A percentile compares a stretch with the other conserved stretches of the same genome.
Evolutionary conservation across 2,888 invertebrate genomes (phyloP).

Genomic region (Hirudinaria manillensis): DNA sequence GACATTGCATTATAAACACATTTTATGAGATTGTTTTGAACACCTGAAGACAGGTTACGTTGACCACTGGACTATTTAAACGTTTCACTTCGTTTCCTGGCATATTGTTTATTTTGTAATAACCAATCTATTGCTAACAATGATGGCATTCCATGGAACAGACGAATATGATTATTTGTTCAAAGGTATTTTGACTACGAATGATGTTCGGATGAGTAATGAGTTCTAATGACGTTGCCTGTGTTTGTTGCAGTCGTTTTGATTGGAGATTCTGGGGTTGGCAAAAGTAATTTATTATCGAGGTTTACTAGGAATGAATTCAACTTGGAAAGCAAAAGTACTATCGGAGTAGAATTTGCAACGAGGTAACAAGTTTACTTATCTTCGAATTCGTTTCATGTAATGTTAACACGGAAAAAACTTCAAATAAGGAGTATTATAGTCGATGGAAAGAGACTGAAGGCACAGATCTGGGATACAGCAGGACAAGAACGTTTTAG

Average conservation of each 20-base stretch:
- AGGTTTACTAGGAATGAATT: conserved; percentile 99
- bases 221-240: neutral
- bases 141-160: conserved; percentile 18
- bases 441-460: conserved; percentile 96
- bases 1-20: too few relatives aligned
- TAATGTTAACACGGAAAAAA: neutral
- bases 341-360: conserved; percentile 99
- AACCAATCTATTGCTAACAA: neutral
- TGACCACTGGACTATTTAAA: too few relatives aligned
- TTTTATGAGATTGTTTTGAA: too few relatives aligned
- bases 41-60: too few relatives aligned
- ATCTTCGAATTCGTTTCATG: neutral
- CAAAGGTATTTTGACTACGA: conserved; percentile 16
- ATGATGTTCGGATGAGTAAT: neutral
- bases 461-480: conserved; percentile 89
- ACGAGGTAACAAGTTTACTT: conserved; percentile 58
- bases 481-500: conserved; percentile 52
- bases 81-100: too few relatives aligned
- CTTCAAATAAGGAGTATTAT: conserved; percentile 48
- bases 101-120: neutral
- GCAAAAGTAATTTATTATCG: conserved; percentile 97
- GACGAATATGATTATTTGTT: conserved; percentile 33
- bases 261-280: conserved; percentile 99
- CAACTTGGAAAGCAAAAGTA: conserved; percentile 99
- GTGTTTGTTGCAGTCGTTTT: conserved; percentile 75